Conservation (phyloP, 2,888 invertebrate genomes). For the Chirona hameri region DNA sequence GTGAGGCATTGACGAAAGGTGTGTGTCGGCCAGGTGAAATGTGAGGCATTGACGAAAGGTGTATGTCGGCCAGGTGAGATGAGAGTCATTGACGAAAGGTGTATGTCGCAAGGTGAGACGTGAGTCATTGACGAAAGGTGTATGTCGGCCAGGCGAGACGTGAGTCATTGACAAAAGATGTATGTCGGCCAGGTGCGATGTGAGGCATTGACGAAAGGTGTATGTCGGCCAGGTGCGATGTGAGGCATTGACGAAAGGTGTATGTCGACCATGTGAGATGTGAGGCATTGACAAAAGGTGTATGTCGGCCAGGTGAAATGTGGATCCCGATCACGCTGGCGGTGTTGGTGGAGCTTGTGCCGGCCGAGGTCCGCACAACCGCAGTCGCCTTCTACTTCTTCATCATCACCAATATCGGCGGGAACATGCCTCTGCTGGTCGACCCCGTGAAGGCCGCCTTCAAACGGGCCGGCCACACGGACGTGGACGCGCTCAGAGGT, state of each 20-base stretch:
- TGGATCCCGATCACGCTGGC: conserved; percentile 49
- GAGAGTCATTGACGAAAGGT: conserved; percentile 33
- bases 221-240: conserved; percentile 46
- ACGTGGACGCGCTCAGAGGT: conserved; percentile 26
- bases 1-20: conserved; percentile 41
- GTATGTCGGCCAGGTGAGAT: conserved; percentile 45
- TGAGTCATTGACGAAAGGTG: too few species aligned
- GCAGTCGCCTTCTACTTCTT: conserved; percentile 49
- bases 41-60: conserved; percentile 41
- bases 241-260: conserved; percentile 39
- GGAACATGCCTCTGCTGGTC: conserved; percentile 48
- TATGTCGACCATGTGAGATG: conserved; percentile 40
- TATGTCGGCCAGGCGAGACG: too few species aligned
- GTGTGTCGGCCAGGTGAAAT: conserved; percentile 45
- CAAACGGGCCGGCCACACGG: conserved; percentile 34
- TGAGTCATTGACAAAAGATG: too few species aligned
- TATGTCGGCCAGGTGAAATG: conserved; percentile 46
- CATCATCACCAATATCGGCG: conserved; percentile 49
- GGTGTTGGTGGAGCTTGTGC: conserved; percentile 48
- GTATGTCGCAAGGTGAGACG: conserved; percentile 46
- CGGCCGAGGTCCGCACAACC: conserved; percentile 45
- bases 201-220: conserved; percentile 39
- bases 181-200: conserved; percentile 46
- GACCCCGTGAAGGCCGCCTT: conserved; percentile 45
- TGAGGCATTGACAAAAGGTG: too few species aligned